Conservation (phyloP, 1,140 invertebrate species). For the Macrobrachium rosenbergii region DNA sequence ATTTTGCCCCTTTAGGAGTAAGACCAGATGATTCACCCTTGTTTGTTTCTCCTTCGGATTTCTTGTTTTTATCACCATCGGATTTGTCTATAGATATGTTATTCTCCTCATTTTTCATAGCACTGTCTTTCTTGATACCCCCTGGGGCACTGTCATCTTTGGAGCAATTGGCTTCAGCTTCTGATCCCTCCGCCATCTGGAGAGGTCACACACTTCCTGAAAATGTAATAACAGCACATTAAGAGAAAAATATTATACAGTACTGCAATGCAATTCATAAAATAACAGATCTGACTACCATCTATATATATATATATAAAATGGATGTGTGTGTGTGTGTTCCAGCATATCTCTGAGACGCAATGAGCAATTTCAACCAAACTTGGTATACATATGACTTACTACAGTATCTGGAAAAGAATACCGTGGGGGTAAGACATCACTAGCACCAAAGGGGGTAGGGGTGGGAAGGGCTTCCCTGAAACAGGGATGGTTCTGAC, state of each 20-base stretch:
- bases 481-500: no score
- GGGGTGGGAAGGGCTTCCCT: no score
- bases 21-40: constrained; percentile 11
- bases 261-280: neutral
- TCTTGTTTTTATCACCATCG: constrained; percentile 8
- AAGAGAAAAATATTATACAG: neutral
- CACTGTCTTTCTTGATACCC: constrained; percentile 1
- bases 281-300: neutral
- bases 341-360: no score
- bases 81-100: constrained; percentile 1
- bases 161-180: neutral
- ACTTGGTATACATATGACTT: no score
- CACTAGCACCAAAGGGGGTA: no score
- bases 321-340: no score
- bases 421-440: no score
- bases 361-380: no score
- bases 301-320: no score
- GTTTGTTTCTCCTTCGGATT: constrained; percentile 14
- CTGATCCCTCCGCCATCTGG: constrained; percentile 38
- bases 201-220: neutral
- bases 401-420: no score
- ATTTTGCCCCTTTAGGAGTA: neutral
- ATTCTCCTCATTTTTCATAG: constrained; percentile 1
- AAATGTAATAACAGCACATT: neutral
- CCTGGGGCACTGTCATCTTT: neutral